Evolutionary conservation across 2,888 invertebrate species (phyloP), one percentile per base, ranked within the genome.

Genomic region (Drosophila gaucha): DNA sequence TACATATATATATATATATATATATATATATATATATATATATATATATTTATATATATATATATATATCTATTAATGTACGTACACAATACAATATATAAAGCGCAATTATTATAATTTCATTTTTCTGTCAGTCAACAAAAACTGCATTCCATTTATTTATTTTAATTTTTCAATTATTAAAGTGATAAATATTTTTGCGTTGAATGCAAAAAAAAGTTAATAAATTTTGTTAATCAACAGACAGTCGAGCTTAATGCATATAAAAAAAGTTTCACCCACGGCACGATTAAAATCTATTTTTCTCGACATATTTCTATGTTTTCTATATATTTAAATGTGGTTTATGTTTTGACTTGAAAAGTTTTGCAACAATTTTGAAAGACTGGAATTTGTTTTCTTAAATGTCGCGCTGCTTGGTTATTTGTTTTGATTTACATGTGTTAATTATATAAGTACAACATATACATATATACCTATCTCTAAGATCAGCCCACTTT

Each of bases 351-450:
- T 31, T 24, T 31, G n/a, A n/a, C n/a, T n/a, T n/a, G n/a, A n/a
- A n/a, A n/a, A n/a, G 43, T 24, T 46, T 22, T 41, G 39, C 46
- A 33, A 36, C 14, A n/a, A n/a, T 16, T 66, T 38, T 18, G 20
- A 12, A 36, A 28, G 16, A 51, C 20, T 12, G 33, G 16, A 65
- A 38, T 14, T 52, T 52, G 43, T 41, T 72, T 79, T 60, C 39
- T 39, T 47, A 22, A 43, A 47, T 67, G 64, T 64, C 77, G 73
- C 74, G 71, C 57, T 65, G 83, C 80, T 77, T 77, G 80, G 74
- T 80, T 85, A 85, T 77, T 83, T 86, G 80, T 83, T 83, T 77
- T 77, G 84, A 83, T 86, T 86, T 86, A 64, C 20, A 56, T 78
- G 67, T 80, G 31, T 74, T 74, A 26, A 41, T 39, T 51, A 22